A percentile compares a stretch with the other conserved stretches of the same genome.
Evolutionary conservation across 2,888 invertebrate species (phyloP).

Genomic region (Tenthredo mesomela): DNA sequence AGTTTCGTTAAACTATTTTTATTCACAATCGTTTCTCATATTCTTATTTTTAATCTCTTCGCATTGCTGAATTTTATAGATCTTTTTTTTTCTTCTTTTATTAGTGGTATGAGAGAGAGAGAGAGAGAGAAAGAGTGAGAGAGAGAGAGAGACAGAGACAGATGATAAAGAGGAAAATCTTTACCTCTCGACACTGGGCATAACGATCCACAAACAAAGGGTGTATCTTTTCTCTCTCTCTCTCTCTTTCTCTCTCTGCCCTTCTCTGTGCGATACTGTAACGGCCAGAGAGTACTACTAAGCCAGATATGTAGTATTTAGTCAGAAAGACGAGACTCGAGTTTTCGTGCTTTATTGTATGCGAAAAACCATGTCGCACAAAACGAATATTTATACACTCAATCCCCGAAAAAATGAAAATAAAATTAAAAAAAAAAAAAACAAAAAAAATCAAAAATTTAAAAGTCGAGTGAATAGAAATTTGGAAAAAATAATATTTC

Average conservation of each 20-base stretch:
- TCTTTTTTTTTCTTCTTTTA: neutral
- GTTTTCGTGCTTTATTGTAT: neutral
- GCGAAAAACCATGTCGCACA: neutral
- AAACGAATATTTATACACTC: neutral
- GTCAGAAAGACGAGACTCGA: neutral
- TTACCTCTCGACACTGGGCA: slow-evolving; percentile 62
- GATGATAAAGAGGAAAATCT: slow-evolving; percentile 58
- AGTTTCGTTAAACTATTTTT: neutral
- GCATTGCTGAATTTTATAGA: neutral
- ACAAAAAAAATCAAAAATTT: neutral
- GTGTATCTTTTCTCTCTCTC: neutral
- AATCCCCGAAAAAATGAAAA: neutral
- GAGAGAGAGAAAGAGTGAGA: no score
- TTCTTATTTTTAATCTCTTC: neutral
- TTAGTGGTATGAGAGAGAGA: slow-evolving; percentile 34
- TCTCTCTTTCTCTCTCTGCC: neutral
- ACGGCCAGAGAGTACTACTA: neutral
- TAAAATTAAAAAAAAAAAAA: neutral
- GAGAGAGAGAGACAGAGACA: no score
- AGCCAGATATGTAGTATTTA: neutral
- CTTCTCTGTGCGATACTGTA: neutral
- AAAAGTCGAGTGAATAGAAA: neutral
- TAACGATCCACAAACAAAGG: slow-evolving; percentile 75
- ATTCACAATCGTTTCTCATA: neutral
- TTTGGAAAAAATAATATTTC: neutral